Evolutionary conservation across 2,888 invertebrate species (phyloP), one percentile per base, ranked within the genome.

Genomic region (Xestobium rufovillosum): DNA sequence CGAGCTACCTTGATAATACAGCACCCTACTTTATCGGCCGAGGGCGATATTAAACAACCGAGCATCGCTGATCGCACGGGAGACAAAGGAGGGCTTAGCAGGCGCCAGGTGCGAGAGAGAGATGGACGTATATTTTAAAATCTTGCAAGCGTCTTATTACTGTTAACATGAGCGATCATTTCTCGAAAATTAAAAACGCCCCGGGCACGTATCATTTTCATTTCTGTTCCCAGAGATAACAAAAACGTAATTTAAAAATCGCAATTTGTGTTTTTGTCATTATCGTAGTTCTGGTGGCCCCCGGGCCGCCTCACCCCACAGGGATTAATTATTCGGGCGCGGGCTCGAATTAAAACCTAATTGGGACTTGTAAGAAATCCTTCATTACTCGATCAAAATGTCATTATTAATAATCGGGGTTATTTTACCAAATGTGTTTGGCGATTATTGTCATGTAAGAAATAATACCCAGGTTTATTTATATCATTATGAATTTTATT

Each of bases 151-250:
- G 58, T 51, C 60, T 60, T 61, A 60, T 60, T 60, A 61, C 61
- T 53, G 58, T 57, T 59, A 59, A 59, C 59, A 60, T 60, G 57
- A 55, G 56, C 60, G 60, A 63, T 62, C 62, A 60, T 65, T 61
- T 64, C 62, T 61, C 58, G 62, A 63, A 65, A 65, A 65, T 63
- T 63, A 63, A 65, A 65, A 65, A 63, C 55, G 62, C 65, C 61
- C 51, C 50, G 41, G 55, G 65, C 65, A 57, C 60, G 61, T 63
- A 62, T 64, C 63, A 62, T 63, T 63, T 61, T 58, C 63, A 62
- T 64, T 63, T 60, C 57, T 53, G 51, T 46, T 43, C 46, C 46
- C 53, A 48, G 49, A 57, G 61, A 63, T 61, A 61, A 63, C 61
- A 60, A 61, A 61, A 63, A 62, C 63, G 59, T 61, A 61, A 63